Evolutionary conservation across 1,140 invertebrate species (phyloP), one percentile per base, ranked within the genome.

Genomic region (Heliconius himera): DNA sequence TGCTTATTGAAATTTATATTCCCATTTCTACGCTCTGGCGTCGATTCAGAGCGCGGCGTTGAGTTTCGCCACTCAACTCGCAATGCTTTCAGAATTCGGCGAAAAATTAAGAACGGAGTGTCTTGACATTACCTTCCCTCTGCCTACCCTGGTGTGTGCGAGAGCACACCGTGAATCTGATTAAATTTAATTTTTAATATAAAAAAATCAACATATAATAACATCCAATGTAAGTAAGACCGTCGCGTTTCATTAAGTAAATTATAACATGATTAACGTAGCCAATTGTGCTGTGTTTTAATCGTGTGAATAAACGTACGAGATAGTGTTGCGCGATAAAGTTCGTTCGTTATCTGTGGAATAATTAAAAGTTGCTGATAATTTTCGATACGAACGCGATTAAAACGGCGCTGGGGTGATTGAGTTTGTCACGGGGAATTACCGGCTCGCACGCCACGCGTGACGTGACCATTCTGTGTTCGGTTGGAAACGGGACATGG

Each of bases 391-490:
- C 70, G 76, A 70, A 70, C 2, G 46, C 76, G 76, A 77, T 77
- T 77, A 77, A 72, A 77, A 72, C 29, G 76, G 41, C 29, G 75
- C 29, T 16, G 22, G 72, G 76, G 56, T 66, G 76, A 77, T 77
- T 77, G 71, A 77, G 76, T 77, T 77, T 77, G 76, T 77, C 76
- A 77, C 66, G 76, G 76, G 76, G 70, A 71, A 77, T 77, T 77
- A 77, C 76, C 22, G 41, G 70, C 9, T 20, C 4, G 29, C 76
- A 72, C 70, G 76, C 76, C 60, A 77, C 18, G 49, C 49, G 18
- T 8, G 49, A 2, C 41, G 4, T 46, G 41, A 46, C 41, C 41
- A 46, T 46, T 46, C 41, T 16, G 13, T 46, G 41, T 46, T 8
- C 18, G 49, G 4, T 51, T 51, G 6, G 0, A 51, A 18, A 18